Evolutionary conservation across 2,113 vertebrate genomes (phyloP).

Genomic region (Gambusia affinis): DNA sequence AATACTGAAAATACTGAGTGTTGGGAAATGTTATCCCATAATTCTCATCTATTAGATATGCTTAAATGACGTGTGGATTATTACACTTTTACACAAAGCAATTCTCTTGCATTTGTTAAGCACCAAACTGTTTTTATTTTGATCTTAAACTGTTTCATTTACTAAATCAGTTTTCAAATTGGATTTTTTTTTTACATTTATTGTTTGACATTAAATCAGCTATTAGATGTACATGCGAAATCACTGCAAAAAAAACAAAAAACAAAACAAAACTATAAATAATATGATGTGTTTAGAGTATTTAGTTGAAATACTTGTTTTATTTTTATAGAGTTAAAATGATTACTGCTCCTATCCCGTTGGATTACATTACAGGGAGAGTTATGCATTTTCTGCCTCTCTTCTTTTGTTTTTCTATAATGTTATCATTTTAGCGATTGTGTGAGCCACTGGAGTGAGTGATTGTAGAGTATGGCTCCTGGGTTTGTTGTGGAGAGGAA

Average conservation of each 20-base stretch:
- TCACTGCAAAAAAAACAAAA: too few species aligned
- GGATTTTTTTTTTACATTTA: too few species aligned
- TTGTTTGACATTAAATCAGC: too few species aligned
- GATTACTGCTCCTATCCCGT: not conserved
- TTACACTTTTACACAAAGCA: not conserved
- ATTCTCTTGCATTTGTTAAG: not conserved
- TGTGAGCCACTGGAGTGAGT: conserved; percentile 71
- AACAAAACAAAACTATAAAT: not conserved
- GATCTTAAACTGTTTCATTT: not conserved
- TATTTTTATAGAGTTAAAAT: not conserved
- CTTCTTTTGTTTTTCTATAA: conserved; percentile 27
- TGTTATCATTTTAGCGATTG: conserved; percentile 66
- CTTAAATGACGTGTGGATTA: conserved; percentile 29
- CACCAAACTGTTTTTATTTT: too few species aligned
- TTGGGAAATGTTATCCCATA: not conserved
- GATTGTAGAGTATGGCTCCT: conserved; percentile 71
- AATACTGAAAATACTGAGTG: not conserved
- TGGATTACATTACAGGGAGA: conserved; percentile 39
- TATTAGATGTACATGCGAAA: too few species aligned
- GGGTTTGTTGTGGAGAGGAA: conserved; percentile 68
- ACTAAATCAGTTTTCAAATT: not conserved
- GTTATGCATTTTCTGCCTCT: conserved; percentile 21
- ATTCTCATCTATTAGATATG: conserved; percentile 22
- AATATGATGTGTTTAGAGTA: not conserved
- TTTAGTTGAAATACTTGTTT: conserved; percentile 4